Evolutionary conservation across 1,140 invertebrate species (phyloP).

Genomic region (Procambarus clarkii): DNA sequence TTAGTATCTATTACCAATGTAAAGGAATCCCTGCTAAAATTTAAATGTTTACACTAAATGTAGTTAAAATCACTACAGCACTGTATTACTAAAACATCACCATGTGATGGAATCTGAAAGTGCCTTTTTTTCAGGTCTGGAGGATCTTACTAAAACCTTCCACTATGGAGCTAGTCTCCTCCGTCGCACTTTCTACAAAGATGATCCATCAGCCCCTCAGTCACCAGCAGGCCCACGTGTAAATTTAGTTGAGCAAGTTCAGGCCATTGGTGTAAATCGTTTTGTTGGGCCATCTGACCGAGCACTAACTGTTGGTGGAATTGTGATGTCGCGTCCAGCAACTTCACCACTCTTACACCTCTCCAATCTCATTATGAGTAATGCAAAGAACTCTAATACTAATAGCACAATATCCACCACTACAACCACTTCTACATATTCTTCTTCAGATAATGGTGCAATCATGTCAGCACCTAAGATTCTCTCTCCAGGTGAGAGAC

Average conservation of each 20-base stretch:
- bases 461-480: constrained; percentile 59
- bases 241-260: constrained; percentile 82
- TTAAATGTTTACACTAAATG: too few species aligned
- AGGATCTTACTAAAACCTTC: constrained; percentile 76
- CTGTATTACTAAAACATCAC: background rate
- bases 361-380: constrained; percentile 70
- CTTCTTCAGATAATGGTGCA: background rate
- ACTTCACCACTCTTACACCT: constrained; percentile 71
- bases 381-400: constrained; percentile 32
- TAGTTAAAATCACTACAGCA: too few species aligned
- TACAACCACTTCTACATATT: constrained; percentile 30
- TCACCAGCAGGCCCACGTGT: constrained; percentile 76
- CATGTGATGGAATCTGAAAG: background rate
- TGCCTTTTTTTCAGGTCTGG: constrained; percentile 73
- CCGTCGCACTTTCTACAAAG: constrained; percentile 81
- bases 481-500: constrained; percentile 62
- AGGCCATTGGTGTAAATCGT: constrained; percentile 82
- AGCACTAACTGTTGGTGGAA: constrained; percentile 79
- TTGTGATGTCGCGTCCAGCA: constrained; percentile 75
- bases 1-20: constrained; percentile 31
- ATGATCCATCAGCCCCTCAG: constrained; percentile 74
- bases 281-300: constrained; percentile 80
- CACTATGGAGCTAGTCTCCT: constrained; percentile 86
- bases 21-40: too few species aligned
- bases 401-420: background rate